Conservation (phyloP, 2,888 invertebrate genomes). For the Tanytarsus gracilentus region DNA sequence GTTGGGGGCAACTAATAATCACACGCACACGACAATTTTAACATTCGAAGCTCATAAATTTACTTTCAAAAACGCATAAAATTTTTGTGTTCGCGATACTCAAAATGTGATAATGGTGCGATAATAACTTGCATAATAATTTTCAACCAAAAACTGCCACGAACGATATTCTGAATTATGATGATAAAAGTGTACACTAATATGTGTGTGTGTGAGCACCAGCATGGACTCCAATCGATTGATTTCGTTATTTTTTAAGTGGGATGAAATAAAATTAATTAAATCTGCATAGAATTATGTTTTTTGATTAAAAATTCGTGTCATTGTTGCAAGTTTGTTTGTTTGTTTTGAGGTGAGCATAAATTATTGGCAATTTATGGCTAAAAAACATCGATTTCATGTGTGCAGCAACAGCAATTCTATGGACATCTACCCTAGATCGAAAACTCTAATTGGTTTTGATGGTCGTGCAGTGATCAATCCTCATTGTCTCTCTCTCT, state of each 20-base stretch:
- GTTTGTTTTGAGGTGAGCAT: conserved; percentile 22
- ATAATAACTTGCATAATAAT: background rate
- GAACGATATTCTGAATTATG: background rate
- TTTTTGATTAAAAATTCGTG: too few relatives aligned
- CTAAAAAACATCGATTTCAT: background rate
- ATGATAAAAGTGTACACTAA: background rate
- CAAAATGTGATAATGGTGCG: background rate
- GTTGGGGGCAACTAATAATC: conserved; percentile 14
- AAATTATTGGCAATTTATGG: conserved; percentile 15
- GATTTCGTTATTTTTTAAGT: too few relatives aligned
- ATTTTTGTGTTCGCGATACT: conserved; percentile 6
- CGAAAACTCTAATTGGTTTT: conserved; percentile 21
- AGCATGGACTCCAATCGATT: too few relatives aligned
- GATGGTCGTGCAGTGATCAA: conserved; percentile 26
- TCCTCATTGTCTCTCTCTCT: too few relatives aligned
- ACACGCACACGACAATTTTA: background rate
- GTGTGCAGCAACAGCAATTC: background rate
- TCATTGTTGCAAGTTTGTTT: background rate
- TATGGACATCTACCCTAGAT: too few relatives aligned
- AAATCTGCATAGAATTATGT: too few relatives aligned
- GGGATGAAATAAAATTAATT: too few relatives aligned
- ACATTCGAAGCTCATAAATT: conserved; percentile 2
- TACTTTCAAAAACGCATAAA: conserved; percentile 2
- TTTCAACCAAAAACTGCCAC: background rate
- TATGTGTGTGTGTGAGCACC: too few relatives aligned